Evolutionary conservation across 1,140 invertebrate species (phyloP).

Genomic region (Chironomus tepperi): DNA sequence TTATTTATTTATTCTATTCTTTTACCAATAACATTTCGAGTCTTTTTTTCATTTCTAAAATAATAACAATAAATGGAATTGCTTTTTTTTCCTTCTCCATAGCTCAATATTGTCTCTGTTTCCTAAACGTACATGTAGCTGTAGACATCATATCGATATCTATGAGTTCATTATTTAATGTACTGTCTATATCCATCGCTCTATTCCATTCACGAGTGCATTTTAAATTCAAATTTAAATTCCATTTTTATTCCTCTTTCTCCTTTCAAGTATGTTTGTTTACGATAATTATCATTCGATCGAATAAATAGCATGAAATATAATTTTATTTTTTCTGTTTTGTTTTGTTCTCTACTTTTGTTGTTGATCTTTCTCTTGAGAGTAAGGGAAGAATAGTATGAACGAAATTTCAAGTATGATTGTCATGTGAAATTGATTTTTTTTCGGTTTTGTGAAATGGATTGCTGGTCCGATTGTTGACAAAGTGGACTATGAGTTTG

Average conservation of each 20-base stretch:
- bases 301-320: slow-evolving; percentile 18
- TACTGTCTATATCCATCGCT: neutral
- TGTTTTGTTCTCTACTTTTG: neutral
- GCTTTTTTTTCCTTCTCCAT: neutral
- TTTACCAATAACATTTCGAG: neutral
- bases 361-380: neutral
- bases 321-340: neutral
- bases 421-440: too few species aligned
- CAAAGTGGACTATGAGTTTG: too few species aligned
- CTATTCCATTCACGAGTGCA: neutral
- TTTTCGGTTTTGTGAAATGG: too few species aligned
- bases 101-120: too few species aligned
- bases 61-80: neutral
- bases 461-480: too few species aligned
- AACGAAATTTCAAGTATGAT: too few species aligned
- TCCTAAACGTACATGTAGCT: too few species aligned
- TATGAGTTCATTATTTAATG: slow-evolving; percentile 4
- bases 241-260: neutral
- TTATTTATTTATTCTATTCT: neutral
- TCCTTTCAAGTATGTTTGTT: neutral
- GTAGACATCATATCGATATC: neutral
- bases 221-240: slow-evolving; percentile 8
- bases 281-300: slow-evolving; percentile 20
- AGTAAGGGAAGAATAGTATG: too few species aligned
- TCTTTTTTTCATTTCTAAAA: slow-evolving; percentile 3